These are phyloP conservation scores for Palythoa heliodiscus DNA, from an alignment of 92 coral and sea anemone species.

Conservation along the genomic window DNA sequence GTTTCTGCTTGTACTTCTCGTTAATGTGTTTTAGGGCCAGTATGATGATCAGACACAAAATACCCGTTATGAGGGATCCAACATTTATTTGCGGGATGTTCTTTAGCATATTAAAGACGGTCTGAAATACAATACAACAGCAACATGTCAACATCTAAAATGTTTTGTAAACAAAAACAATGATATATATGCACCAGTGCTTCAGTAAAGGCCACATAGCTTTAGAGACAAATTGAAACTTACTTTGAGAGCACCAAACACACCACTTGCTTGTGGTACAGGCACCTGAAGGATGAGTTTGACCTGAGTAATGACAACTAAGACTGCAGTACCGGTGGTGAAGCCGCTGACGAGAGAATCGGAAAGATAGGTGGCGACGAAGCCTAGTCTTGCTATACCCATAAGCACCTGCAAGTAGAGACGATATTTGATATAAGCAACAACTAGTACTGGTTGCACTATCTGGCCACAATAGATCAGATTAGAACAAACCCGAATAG, in stretches of 20 bases:
- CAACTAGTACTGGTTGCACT: not conserved
- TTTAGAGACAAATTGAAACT: not conserved
- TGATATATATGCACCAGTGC: too few relatives aligned
- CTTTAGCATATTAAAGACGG: slow-evolving; percentile 53
- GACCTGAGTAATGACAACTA: slow-evolving; percentile 82
- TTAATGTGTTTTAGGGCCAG: slow-evolving; percentile 77
- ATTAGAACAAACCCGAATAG: not conserved
- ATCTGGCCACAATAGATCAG: not conserved
- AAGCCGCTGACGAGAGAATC: slow-evolving; percentile 95
- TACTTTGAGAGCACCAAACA: slow-evolving; percentile 76
- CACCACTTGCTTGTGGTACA: slow-evolving; percentile 69
- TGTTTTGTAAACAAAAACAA: too few relatives aligned
- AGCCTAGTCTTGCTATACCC: slow-evolving; percentile 84
- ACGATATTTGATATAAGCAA: not conserved
- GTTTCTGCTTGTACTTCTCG: slow-evolving; percentile 59
- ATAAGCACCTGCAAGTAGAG: slow-evolving; percentile 64
- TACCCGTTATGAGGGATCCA: slow-evolving; percentile 89
- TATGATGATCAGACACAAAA: slow-evolving; percentile 65
- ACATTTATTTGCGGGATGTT: slow-evolving; percentile 63
- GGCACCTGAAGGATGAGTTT: slow-evolving; percentile 77
- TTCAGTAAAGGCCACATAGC: not conserved
- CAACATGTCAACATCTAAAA: not conserved
- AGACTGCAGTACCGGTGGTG: slow-evolving; percentile 92
- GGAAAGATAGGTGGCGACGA: slow-evolving; percentile 79
- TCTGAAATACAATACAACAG: slow-evolving; percentile 46